phyloP scores from a whole-genome alignment of 1,140 invertebrate genomes.

The Penaeus vannamei region DNA sequence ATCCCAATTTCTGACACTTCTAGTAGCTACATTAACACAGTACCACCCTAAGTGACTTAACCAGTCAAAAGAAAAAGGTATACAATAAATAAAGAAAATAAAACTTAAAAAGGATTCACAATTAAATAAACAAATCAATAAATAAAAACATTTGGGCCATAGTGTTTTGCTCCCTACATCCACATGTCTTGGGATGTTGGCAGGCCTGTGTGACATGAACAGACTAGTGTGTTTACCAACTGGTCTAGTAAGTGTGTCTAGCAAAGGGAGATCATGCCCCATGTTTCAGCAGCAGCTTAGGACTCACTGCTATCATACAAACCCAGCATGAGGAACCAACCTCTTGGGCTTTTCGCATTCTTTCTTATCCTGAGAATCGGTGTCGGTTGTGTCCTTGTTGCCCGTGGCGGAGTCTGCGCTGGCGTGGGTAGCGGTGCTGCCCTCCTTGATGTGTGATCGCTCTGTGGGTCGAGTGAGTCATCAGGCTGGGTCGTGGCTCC shows the following conservation, averaged over 20 bases:
- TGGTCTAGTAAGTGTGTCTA: conserved; percentile 54
- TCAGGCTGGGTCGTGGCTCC: conserved; percentile 51
- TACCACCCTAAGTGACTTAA: too few species aligned
- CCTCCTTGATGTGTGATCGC: conserved; percentile 51
- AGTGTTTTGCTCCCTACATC: conserved; percentile 51
- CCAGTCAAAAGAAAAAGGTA: too few species aligned
- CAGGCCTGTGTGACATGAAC: conserved; percentile 44
- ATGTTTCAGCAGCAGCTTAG: conserved; percentile 59
- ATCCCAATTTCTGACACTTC: too few species aligned
- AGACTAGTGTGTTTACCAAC: conserved; percentile 43
- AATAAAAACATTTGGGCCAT: conserved; percentile 38
- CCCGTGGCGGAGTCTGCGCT: conserved; percentile 42
- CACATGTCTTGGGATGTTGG: conserved; percentile 50
- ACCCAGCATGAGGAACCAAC: conserved; percentile 65
- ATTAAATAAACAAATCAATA: conserved; percentile 11
- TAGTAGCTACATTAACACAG: too few species aligned
- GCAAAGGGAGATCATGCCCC: conserved; percentile 63
- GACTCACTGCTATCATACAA: conserved; percentile 60
- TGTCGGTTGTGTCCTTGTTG: conserved; percentile 50
- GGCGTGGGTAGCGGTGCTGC: conserved; percentile 41
- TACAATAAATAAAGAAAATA: background rate
- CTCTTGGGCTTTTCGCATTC: conserved; percentile 63
- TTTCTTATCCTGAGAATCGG: conserved; percentile 60
- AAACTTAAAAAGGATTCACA: conserved; percentile 46
- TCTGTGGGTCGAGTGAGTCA: conserved; percentile 54